Conservation (phyloP, 2,888 invertebrate genomes). For the Macrophya annulata region DNA sequence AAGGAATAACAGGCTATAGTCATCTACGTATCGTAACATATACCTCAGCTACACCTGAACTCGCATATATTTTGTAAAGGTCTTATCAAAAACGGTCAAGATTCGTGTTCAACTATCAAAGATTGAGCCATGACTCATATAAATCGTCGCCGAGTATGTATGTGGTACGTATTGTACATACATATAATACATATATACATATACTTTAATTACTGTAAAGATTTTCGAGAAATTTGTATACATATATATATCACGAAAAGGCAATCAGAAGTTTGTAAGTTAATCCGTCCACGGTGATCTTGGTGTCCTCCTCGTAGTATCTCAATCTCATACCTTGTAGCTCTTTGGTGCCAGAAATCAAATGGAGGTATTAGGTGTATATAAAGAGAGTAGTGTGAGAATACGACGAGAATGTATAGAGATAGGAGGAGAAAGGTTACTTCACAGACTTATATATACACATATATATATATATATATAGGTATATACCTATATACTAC, state of each 20-base stretch:
- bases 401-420: neutral
- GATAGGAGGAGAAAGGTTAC: slow-evolving; percentile 1
- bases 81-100: neutral
- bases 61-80: neutral
- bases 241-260: neutral
- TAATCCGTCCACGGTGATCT: neutral
- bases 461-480: neutral
- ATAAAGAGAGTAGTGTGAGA: neutral
- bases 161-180: too few species aligned
- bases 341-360: neutral
- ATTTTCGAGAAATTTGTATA: neutral
- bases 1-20: neutral
- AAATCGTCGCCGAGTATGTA: neutral
- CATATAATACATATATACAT: too few species aligned
- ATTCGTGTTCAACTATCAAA: neutral
- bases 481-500: neutral
- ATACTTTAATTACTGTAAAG: neutral
- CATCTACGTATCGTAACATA: neutral
- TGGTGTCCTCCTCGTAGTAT: neutral
- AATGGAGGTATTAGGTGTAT: neutral
- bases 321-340: neutral
- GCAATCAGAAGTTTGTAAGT: slow-evolving; percentile 28
- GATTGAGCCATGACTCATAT: neutral
- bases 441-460: too few species aligned
- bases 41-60: neutral